Evolutionary conservation across 2,888 invertebrate species (phyloP).

Genomic region (Euspilapteryx auroguttella): DNA sequence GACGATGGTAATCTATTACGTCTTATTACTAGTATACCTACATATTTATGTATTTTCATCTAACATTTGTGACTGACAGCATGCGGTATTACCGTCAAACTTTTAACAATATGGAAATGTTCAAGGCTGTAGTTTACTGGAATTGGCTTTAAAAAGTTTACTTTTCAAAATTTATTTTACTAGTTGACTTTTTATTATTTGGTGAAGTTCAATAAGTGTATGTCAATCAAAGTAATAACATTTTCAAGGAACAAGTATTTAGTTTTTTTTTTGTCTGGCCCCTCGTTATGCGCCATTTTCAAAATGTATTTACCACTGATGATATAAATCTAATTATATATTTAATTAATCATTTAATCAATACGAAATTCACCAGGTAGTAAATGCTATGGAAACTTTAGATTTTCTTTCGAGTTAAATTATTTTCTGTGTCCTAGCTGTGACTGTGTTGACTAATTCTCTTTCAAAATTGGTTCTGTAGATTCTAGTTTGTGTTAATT

Average conservation of each 20-base stretch:
- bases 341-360: no score
- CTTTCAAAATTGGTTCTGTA: conserved; percentile 36
- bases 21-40: conserved; percentile 19
- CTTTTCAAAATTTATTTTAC: conserved; percentile 36
- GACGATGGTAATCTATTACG: conserved; percentile 56
- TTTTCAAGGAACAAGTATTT: no score
- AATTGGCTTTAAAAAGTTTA: conserved; percentile 35
- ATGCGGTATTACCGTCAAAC: conserved; percentile 33
- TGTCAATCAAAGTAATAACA: no score
- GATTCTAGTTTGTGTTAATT: conserved; percentile 44
- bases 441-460: conserved; percentile 47
- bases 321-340: no score
- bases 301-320: no score
- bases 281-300: no score
- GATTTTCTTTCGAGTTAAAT: conserved; percentile 11
- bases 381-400: no score
- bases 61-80: conserved; percentile 53
- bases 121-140: conserved; percentile 4
- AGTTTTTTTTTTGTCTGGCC: no score
- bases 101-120: conserved; percentile 27
- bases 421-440: conserved; percentile 48
- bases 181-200: no score
- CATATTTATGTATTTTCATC: conserved; percentile 26
- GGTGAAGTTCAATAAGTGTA: no score
- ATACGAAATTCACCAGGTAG: no score